Percentiles rank a stretch among this genome's conserved stretches.
These are phyloP conservation scores for Spea bombifrons DNA, from an alignment of 2,113 vertebrate species.

Conservation along the genomic window DNA sequence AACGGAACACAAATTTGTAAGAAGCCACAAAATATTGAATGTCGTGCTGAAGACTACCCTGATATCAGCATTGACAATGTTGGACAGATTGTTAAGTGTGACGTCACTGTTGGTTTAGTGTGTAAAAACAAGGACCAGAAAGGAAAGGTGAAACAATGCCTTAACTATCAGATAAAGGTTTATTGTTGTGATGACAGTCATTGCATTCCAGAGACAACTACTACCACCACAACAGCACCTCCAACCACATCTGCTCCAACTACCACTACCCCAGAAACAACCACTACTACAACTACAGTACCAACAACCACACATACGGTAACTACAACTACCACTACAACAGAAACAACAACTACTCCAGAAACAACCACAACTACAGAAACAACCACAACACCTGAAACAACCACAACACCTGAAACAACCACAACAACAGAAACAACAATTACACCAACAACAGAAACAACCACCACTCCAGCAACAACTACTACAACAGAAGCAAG, in stretches of 20 bases:
- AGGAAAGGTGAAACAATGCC: conserved; percentile 55
- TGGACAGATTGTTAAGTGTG: conserved; percentile 62
- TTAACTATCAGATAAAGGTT: conserved; percentile 66
- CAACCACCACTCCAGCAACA: fast-evolving
- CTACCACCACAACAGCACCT: conserved; percentile 40
- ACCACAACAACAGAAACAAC: neutral
- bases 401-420: neutral
- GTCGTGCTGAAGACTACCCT: conserved; percentile 59
- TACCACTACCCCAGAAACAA: neutral
- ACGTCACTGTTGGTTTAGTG: conserved; percentile 51
- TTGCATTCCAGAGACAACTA: conserved; percentile 28
- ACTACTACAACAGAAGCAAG: neutral
- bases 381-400: neutral
- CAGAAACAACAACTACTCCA: conserved; percentile 4
- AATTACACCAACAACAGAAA: neutral
- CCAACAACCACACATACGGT: fast-evolving
- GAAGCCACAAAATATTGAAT: conserved; percentile 57
- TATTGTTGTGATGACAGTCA: conserved; percentile 55
- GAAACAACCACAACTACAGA: neutral
- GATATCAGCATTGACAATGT: conserved; percentile 47
- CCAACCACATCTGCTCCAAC: neutral
- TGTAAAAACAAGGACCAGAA: conserved; percentile 65
- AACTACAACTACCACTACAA: fast-evolving
- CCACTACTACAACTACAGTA: neutral
- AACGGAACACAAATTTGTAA: conserved; percentile 62